phyloP scores from a whole-genome alignment of 2,888 invertebrate species.

The Leptopilina syphax region DNA sequence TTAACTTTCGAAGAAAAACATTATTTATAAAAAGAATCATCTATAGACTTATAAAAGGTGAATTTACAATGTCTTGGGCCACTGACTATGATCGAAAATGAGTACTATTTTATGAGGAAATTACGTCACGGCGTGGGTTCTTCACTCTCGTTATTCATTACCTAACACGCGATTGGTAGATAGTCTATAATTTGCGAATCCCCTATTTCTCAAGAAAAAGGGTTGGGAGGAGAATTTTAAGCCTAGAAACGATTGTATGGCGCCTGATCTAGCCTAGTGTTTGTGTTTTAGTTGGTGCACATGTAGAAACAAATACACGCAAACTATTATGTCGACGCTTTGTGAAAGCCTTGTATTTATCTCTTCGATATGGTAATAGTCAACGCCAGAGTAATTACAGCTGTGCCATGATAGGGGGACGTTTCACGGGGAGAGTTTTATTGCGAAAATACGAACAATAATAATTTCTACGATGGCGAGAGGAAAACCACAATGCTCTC shows the following conservation, averaged over 20 bases:
- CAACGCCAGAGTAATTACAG: constrained; percentile 11
- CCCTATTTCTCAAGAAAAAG: constrained; percentile 54
- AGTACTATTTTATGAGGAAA: constrained; percentile 32
- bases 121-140: constrained; percentile 20
- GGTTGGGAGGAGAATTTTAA: constrained; percentile 29
- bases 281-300: neutral
- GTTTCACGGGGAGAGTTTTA: constrained; percentile 42
- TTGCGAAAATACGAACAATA: constrained; percentile 30
- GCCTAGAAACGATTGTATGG: constrained; percentile 1
- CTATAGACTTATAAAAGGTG: neutral
- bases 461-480: neutral
- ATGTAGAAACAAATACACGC: neutral
- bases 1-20: neutral
- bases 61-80: neutral
- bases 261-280: constrained; percentile 12
- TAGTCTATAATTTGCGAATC: constrained; percentile 54
- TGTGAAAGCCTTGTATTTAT: constrained; percentile 64
- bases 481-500: constrained; percentile 19
- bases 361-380: constrained; percentile 68
- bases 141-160: constrained; percentile 48
- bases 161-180: constrained; percentile 53
- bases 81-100: constrained; percentile 13
- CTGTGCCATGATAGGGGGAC: constrained; percentile 32
- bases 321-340: constrained; percentile 47
- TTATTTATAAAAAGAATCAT: neutral